Evolutionary conservation across 2,113 vertebrate genomes (phyloP).

Genomic region (Melierax canorus): DNA sequence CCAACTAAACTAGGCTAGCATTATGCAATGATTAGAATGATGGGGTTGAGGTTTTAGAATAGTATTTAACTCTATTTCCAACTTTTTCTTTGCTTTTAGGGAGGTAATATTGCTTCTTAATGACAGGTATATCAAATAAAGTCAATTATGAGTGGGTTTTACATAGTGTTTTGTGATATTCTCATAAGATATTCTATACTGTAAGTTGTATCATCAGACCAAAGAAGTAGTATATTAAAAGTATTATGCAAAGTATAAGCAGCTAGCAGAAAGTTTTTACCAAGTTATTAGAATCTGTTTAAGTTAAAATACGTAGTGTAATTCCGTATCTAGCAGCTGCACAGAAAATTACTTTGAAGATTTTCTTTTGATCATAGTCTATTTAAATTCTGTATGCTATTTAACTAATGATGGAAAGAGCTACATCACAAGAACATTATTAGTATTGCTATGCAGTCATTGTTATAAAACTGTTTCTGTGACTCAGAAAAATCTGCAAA

Average conservation of each 20-base stretch:
- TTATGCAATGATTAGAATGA: background rate
- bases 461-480: background rate
- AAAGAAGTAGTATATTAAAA: background rate
- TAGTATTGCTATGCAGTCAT: background rate
- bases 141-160: background rate
- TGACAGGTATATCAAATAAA: background rate
- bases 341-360: background rate
- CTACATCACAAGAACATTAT: background rate
- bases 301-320: background rate
- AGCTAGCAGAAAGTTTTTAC: background rate
- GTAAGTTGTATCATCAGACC: background rate
- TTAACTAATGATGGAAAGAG: background rate
- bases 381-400: background rate
- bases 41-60: background rate
- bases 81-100: background rate
- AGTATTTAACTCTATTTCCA: background rate
- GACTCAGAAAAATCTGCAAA: background rate
- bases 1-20: background rate
- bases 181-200: background rate
- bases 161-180: background rate
- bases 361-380: background rate
- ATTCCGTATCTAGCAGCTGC: background rate
- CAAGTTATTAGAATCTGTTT: background rate
- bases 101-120: background rate
- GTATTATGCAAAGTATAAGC: background rate